Evolutionary conservation across 2,113 vertebrate genomes (phyloP).

Genomic region (Dasyornis broadbenti): DNA sequence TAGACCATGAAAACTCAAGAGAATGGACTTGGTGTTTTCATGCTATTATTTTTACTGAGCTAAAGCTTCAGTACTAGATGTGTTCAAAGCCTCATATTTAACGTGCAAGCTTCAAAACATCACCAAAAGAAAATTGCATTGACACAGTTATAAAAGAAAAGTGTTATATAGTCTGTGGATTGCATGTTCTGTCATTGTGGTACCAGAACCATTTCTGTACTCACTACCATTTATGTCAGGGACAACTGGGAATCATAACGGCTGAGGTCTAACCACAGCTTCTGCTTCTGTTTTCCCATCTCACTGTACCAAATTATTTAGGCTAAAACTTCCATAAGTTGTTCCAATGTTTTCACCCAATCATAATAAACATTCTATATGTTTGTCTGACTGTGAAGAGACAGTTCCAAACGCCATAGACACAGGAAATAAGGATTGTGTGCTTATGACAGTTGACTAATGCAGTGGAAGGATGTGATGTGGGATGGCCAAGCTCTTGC

Average conservation of each 20-base stretch:
- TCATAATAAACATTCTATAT: not conserved
- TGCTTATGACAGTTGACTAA: not conserved
- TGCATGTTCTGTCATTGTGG: not conserved
- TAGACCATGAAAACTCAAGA: conserved; percentile 76
- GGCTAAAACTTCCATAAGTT: not conserved
- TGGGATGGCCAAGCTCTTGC: not conserved
- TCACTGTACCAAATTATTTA: not conserved
- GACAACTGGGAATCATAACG: not conserved
- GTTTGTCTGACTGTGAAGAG: not conserved
- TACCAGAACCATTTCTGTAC: not conserved
- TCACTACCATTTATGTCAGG: not conserved
- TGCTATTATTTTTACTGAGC: conserved; percentile 59
- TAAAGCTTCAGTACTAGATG: conserved; percentile 28
- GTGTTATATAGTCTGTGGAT: not conserved
- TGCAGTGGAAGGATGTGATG: not conserved
- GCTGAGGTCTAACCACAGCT: not conserved
- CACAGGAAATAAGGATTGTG: not conserved
- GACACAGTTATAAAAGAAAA: not conserved
- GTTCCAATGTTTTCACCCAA: not conserved
- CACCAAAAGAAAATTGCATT: conserved; percentile 3
- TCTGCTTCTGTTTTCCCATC: not conserved
- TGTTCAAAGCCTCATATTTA: conserved; percentile 3
- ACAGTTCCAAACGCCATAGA: not conserved
- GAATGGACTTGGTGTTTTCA: conserved; percentile 57
- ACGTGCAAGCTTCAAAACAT: not conserved